Percentiles rank a stretch among this genome's conserved stretches.
phyloP scores from a whole-genome alignment of 2,888 invertebrate genomes.

The Linhomoeus sp. region DNA sequence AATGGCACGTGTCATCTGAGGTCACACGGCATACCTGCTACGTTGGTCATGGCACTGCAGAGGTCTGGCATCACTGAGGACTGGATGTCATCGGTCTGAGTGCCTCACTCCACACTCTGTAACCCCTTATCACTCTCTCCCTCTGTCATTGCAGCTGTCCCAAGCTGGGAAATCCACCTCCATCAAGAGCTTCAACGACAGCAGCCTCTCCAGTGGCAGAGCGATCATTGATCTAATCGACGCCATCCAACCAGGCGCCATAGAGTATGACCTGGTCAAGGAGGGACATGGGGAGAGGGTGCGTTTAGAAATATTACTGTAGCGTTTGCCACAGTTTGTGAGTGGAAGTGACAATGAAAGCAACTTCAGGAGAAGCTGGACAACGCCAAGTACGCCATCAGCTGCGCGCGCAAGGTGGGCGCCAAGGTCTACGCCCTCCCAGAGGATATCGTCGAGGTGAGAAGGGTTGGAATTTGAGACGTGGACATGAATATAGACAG shows the following conservation, averaged over 20 bases:
- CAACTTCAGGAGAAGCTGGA: conserved; percentile 69
- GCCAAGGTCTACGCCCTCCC: conserved; percentile 93
- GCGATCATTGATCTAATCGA: conserved; percentile 88
- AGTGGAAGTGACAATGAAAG: conserved; percentile 59
- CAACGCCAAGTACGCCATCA: conserved; percentile 98
- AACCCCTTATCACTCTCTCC: too few relatives aligned
- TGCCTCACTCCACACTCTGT: too few relatives aligned
- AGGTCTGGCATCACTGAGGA: too few relatives aligned
- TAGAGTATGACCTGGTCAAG: conserved; percentile 76
- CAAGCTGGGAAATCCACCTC: conserved; percentile 30
- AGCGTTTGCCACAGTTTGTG: neutral
- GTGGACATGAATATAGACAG: neutral
- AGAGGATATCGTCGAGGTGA: conserved; percentile 82
- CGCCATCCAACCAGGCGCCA: conserved; percentile 78
- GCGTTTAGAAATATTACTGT: neutral
- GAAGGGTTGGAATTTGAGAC: neutral
- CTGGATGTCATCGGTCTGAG: too few relatives aligned
- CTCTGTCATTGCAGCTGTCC: conserved; percentile 22
- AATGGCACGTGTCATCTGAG: too few relatives aligned
- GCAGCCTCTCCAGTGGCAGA: conserved; percentile 57
- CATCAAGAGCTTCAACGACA: conserved; percentile 48
- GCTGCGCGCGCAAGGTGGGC: conserved; percentile 89
- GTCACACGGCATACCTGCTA: too few relatives aligned
- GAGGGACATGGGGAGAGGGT: conserved; percentile 33
- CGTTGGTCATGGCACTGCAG: too few relatives aligned